Conservation (phyloP, 1,140 invertebrate genomes). For the Cheumatopsyche charites region DNA sequence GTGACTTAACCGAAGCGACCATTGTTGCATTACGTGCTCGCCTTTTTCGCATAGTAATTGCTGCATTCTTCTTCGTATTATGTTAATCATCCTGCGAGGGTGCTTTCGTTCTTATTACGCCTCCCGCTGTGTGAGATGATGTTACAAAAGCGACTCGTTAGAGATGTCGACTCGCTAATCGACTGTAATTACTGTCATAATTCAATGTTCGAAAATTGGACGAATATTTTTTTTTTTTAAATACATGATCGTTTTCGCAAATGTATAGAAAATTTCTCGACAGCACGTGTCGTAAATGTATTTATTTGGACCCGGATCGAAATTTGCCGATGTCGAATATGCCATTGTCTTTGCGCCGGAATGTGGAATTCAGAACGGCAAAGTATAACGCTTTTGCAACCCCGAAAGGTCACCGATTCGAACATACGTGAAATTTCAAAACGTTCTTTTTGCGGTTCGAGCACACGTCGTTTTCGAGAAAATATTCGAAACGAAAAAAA, state of each 20-base stretch:
- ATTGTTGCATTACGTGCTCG: constrained; percentile 39
- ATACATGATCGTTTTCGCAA: too few relatives aligned
- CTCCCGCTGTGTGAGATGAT: too few relatives aligned
- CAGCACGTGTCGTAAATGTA: too few relatives aligned
- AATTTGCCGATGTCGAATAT: constrained; percentile 6
- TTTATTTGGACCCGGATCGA: background rate
- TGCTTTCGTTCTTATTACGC: background rate
- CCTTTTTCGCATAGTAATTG: constrained; percentile 36
- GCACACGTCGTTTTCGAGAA: background rate
- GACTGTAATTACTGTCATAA: background rate
- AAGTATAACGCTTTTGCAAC: constrained; percentile 15
- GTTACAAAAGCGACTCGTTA: background rate
- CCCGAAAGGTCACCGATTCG: constrained; percentile 28
- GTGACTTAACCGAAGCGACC: constrained; percentile 35
- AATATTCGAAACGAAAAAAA: constrained; percentile 16
- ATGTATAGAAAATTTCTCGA: too few relatives aligned
- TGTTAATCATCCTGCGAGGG: constrained; percentile 30
- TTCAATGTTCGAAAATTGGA: too few relatives aligned
- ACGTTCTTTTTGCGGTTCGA: background rate
- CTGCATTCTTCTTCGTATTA: constrained; percentile 40
- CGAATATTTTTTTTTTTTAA: too few relatives aligned
- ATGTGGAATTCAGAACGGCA: background rate
- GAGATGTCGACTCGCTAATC: background rate
- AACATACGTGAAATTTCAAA: constrained; percentile 18
- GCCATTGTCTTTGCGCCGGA: constrained; percentile 2